A percentile compares a stretch with the other conserved stretches of the same genome.
phyloP scores from a whole-genome alignment of 2,888 invertebrate genomes.

The Nycteola revayana region DNA sequence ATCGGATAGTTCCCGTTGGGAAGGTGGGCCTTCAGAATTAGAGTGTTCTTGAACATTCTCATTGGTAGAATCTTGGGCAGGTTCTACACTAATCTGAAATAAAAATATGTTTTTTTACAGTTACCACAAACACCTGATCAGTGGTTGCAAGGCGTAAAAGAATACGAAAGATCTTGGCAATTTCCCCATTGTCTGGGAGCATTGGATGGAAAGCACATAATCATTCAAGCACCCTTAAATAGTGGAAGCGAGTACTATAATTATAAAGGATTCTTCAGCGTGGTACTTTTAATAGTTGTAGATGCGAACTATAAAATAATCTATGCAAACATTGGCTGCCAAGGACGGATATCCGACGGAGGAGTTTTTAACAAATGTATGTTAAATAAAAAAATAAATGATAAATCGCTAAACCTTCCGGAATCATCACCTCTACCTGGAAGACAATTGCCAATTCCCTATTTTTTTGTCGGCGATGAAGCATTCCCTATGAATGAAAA shows the following conservation, averaged over 20 bases:
- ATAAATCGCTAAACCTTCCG: slow-evolving; percentile 5
- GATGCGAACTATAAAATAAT: slow-evolving; percentile 9
- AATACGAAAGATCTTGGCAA: slow-evolving; percentile 4
- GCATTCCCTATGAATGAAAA: slow-evolving; percentile 18
- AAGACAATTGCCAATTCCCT: slow-evolving; percentile 8
- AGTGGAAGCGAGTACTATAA: slow-evolving; percentile 12
- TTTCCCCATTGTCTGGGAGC: slow-evolving; percentile 9
- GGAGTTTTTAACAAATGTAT: slow-evolving; percentile 7
- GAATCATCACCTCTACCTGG: slow-evolving; percentile 10
- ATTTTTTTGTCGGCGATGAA: slow-evolving; percentile 14
- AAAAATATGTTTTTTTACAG: slow-evolving; percentile 3
- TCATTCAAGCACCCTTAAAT: slow-evolving; percentile 14
- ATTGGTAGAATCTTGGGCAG: background rate
- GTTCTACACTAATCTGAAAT: slow-evolving; percentile 4
- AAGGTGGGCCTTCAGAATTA: background rate
- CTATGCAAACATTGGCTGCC: slow-evolving; percentile 8
- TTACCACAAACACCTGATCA: slow-evolving; percentile 3
- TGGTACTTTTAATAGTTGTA: slow-evolving; percentile 10
- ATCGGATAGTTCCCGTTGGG: no score
- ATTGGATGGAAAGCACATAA: slow-evolving; percentile 18
- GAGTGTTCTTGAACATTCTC: background rate
- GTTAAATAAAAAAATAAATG: slow-evolving; percentile 7
- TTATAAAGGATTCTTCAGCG: slow-evolving; percentile 10
- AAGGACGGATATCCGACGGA: slow-evolving; percentile 13
- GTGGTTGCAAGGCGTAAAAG: slow-evolving; percentile 4